Percentiles rank a stretch among this genome's conserved stretches.
These are phyloP conservation scores for Bucorvus abyssinicus DNA, from an alignment of 2,797 vertebrate species.

Conservation along the genomic window DNA sequence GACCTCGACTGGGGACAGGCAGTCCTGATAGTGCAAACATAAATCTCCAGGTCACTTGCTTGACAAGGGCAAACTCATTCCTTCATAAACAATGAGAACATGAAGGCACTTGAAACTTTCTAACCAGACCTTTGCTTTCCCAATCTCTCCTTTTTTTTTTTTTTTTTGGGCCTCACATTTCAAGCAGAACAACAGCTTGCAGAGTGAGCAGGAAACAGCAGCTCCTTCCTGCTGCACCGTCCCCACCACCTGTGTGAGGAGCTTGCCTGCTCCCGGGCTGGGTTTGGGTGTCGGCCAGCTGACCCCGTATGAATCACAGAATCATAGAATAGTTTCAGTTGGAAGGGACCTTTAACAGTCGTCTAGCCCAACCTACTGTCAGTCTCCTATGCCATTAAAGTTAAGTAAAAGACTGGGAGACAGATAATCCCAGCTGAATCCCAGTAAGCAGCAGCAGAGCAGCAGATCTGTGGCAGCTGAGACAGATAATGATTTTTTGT, in stretches of 20 bases:
- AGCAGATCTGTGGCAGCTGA: neutral
- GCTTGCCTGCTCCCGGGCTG: neutral
- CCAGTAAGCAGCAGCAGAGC: neutral
- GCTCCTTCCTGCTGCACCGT: conserved; percentile 14
- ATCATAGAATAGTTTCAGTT: neutral
- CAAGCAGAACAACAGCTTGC: neutral
- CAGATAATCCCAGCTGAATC: neutral
- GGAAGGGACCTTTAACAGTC: neutral
- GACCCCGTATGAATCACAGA: neutral
- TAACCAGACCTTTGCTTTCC: neutral
- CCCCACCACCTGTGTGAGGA: neutral
- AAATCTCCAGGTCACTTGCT: neutral
- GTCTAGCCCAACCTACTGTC: neutral
- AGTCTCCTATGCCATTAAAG: neutral
- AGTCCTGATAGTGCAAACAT: neutral
- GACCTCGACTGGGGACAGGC: neutral
- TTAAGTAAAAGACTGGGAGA: neutral
- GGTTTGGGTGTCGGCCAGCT: neutral
- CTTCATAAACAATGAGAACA: neutral
- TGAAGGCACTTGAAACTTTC: neutral
- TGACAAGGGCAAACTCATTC: neutral
- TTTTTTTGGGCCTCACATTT: neutral
- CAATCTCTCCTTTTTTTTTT: neutral
- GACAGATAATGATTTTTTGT: neutral
- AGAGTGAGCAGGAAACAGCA: neutral